These are phyloP conservation scores for Carcharodon carcharias DNA, from an alignment of 2,797 vertebrate genomes.

Conservation along the genomic window DNA sequence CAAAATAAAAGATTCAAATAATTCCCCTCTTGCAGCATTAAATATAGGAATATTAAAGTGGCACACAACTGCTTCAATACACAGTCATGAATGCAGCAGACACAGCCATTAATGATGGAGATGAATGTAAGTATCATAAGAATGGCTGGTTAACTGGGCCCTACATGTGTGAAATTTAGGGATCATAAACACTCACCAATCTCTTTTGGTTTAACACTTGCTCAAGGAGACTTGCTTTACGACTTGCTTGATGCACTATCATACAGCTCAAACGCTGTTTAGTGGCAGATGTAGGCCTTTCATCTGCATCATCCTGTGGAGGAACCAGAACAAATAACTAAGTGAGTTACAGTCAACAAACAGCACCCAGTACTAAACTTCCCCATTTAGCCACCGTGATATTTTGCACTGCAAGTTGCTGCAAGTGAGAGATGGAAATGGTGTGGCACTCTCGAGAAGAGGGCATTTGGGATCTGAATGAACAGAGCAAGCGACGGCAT, in stretches of 20 bases:
- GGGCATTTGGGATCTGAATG: background rate
- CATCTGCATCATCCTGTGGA: conserved; percentile 76
- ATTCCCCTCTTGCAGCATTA: too few species aligned
- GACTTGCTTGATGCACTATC: conserved; percentile 77
- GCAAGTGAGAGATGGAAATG: background rate
- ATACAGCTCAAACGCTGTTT: conserved; percentile 82
- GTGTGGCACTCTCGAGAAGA: background rate
- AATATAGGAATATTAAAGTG: too few species aligned
- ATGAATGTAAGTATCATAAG: background rate
- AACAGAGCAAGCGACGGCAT: background rate
- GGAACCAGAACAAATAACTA: conserved; percentile 37
- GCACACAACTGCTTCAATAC: too few species aligned
- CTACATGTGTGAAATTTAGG: background rate
- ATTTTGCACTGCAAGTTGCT: background rate
- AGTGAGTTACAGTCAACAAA: background rate
- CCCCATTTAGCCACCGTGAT: background rate
- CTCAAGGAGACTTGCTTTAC: conserved; percentile 74
- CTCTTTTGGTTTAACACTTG: conserved; percentile 97
- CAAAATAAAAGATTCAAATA: too few species aligned
- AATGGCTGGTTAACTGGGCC: background rate
- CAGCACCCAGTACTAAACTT: background rate
- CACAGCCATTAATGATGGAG: background rate
- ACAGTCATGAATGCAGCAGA: background rate
- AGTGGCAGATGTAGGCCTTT: conserved; percentile 76
- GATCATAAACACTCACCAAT: conserved; percentile 64